A percentile compares a stretch with the other conserved stretches of the same genome.
phyloP scores from a whole-genome alignment of 2,113 vertebrate species.

The Delphinapterus leucas region DNA sequence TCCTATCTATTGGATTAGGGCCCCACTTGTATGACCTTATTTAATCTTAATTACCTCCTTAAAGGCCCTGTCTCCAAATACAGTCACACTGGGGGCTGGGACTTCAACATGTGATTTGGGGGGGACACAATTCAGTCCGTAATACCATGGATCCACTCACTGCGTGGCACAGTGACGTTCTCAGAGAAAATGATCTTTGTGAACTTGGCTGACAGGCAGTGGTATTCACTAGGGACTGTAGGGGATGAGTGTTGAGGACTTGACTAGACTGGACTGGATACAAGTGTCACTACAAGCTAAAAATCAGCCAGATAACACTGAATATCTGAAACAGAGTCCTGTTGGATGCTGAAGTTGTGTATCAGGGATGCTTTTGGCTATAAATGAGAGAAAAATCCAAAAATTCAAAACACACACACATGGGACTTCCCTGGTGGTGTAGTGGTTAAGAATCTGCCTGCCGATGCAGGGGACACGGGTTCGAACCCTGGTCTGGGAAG shows the following conservation, averaged over 20 bases:
- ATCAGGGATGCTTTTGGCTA: background rate
- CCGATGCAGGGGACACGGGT: too few relatives aligned
- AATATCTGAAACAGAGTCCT: background rate
- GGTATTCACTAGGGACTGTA: background rate
- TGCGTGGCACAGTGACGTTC: background rate
- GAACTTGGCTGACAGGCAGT: background rate
- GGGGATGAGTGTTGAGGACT: background rate
- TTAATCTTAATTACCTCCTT: background rate
- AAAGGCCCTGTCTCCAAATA: background rate
- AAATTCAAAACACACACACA: background rate
- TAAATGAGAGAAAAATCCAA: background rate
- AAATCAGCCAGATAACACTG: background rate
- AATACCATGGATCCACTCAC: background rate
- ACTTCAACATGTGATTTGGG: background rate
- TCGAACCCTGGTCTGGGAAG: too few relatives aligned
- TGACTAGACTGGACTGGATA: background rate
- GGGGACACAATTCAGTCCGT: background rate
- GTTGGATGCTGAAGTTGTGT: background rate
- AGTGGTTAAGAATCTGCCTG: too few relatives aligned
- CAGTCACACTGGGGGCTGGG: background rate
- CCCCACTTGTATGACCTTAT: background rate
- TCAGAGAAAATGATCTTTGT: constrained; percentile 6
- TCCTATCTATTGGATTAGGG: background rate
- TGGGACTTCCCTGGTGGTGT: too few relatives aligned
- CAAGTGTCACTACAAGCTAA: background rate